phyloP scores from a whole-genome alignment of 2,888 invertebrate genomes.

The Tillus elongatus region DNA sequence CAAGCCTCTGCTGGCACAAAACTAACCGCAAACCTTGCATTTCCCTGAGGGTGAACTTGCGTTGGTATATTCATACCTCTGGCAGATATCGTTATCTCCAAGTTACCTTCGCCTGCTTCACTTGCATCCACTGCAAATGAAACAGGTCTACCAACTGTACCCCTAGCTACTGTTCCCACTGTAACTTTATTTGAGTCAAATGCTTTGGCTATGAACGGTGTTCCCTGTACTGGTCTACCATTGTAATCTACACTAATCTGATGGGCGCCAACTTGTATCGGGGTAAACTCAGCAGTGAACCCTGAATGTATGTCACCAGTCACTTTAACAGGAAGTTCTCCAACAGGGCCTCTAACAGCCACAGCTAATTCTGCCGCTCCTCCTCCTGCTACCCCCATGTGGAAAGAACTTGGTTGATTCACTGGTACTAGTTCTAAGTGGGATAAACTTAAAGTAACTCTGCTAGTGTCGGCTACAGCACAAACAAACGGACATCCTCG shows the following conservation, averaged over 20 bases:
- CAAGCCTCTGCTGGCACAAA: constrained; percentile 92
- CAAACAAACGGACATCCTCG: constrained; percentile 86
- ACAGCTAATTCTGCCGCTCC: constrained; percentile 79
- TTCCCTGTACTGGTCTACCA: constrained; percentile 78
- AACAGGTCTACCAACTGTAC: constrained; percentile 81
- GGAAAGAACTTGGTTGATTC: constrained; percentile 68
- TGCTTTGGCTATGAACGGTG: constrained; percentile 83
- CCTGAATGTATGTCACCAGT: constrained; percentile 82
- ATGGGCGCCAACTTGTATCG: constrained; percentile 87
- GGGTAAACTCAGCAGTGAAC: constrained; percentile 85
- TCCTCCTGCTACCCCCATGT: constrained; percentile 66
- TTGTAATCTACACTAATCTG: constrained; percentile 87
- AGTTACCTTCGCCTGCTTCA: constrained; percentile 92
- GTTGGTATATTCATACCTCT: constrained; percentile 90
- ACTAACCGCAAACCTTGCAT: constrained; percentile 87
- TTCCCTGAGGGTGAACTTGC: constrained; percentile 85
- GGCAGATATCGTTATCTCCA: constrained; percentile 94
- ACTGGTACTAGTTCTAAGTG: constrained; percentile 80
- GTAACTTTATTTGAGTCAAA: constrained; percentile 84
- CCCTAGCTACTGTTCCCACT: constrained; percentile 68
- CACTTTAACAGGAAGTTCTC: constrained; percentile 79
- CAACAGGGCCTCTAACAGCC: constrained; percentile 78
- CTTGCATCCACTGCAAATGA: constrained; percentile 93
- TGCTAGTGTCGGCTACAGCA: constrained; percentile 69
- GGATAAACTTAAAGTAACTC: constrained; percentile 62